Evolutionary conservation across 2,797 vertebrate genomes (phyloP).

Genomic region (Myripristis murdjan): DNA sequence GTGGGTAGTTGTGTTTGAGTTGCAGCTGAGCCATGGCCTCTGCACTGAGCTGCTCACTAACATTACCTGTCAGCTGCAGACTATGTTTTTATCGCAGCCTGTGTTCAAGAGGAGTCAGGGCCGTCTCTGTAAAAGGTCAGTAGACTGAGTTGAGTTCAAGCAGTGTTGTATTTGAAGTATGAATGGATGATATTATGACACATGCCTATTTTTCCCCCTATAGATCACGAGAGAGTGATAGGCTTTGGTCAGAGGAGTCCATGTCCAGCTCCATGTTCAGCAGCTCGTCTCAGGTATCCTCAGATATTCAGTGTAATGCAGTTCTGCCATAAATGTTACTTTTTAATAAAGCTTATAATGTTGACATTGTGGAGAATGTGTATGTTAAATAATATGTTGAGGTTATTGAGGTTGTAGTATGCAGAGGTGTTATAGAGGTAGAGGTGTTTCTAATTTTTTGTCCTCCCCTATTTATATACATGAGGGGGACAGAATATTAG

Average conservation of each 20-base stretch:
- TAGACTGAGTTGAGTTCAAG: not conserved
- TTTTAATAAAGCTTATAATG: too few species aligned
- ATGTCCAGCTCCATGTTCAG: constrained; percentile 34
- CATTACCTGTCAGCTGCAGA: constrained; percentile 37
- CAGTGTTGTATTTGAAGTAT: fast-evolving
- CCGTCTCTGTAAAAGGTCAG: constrained; percentile 53
- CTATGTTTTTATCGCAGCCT: constrained; percentile 42
- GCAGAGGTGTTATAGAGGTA: too few species aligned
- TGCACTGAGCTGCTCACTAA: constrained; percentile 14
- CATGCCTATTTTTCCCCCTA: not conserved
- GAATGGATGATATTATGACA: not conserved
- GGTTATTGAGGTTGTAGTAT: too few species aligned
- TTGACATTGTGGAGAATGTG: too few species aligned
- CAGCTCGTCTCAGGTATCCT: constrained; percentile 64
- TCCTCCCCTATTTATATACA: too few species aligned
- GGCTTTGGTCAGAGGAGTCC: constrained; percentile 29
- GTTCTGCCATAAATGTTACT: too few species aligned
- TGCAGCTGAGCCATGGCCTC: constrained; percentile 46
- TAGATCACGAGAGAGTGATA: constrained; percentile 15
- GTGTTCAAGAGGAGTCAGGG: constrained; percentile 33
- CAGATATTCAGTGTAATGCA: too few species aligned
- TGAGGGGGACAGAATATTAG: too few species aligned
- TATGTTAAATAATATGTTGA: too few species aligned
- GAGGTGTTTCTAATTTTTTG: too few species aligned
- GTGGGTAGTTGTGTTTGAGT: not conserved